Base-by-base conservation (phyloP, 2,113 vertebrate genomes). In the Orientallactaga bullata region DNA sequence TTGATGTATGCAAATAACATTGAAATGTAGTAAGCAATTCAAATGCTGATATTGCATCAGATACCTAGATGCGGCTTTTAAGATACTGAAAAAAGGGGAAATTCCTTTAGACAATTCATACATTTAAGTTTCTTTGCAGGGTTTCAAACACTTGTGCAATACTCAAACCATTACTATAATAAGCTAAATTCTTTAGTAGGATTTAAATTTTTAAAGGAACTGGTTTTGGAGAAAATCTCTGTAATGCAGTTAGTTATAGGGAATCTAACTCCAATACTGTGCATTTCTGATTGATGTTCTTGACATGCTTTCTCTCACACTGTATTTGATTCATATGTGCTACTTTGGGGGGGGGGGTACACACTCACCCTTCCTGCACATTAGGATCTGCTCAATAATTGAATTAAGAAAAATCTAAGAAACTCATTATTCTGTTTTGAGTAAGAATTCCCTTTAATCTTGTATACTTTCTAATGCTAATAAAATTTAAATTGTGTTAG, bases 331-430 rank as follows among this genome's bases (percentile, higher is more conserved):
- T n/a, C 63, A 74, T 4, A 35, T 60, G 24, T 72, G 6, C 72
- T 42, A 78, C 32, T 92, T 81, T 92, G 35, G 0, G 26, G 28
- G 69, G 60, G 26, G n/a, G 20, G 21, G 15, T 71, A 81, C 79
- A 32, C 26, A 90, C 42, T 58, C 51, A 42, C 58, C 58, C 35
- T 55, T 76, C 35, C 87, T 63, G 51, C 87, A 51, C 20, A 20
- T 51, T 85, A 78, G 90, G 61, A 65, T 91, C 23, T 89, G 61
- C 47, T 78, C 78, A 58, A 93, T 89, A 95, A 83, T 24, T 39
- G 16, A 96, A 42, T 66, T 8, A 47, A 65, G 26, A 13, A 63
- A 94, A 97, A 24, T 94, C 65, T 88, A 96, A 95, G 81, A 83
- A 89, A 80, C 5, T 1, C 0, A 37, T 37, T 66, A 85, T 80